Evolutionary conservation across 2,888 invertebrate genomes (phyloP).

Genomic region (Tenthredo livida): DNA sequence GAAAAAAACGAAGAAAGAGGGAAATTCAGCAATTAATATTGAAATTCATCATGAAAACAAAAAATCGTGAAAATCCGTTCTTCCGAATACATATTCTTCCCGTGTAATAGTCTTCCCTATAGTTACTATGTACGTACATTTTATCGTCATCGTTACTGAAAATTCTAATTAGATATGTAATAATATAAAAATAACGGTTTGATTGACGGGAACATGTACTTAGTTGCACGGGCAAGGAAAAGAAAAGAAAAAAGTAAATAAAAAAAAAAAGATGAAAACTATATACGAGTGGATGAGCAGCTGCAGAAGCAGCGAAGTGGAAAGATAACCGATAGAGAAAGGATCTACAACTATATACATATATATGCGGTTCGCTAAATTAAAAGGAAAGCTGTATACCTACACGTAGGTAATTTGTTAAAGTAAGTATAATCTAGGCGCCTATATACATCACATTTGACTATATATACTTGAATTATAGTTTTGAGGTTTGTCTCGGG

Average conservation of each 20-base stretch:
- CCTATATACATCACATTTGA: background rate
- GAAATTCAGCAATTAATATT: background rate
- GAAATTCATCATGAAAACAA: background rate
- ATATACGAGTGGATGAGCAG: slow-evolving; percentile 35
- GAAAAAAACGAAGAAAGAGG: background rate
- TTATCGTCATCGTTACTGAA: background rate
- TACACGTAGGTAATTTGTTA: background rate
- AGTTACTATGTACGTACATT: background rate
- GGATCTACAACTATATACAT: background rate
- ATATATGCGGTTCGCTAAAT: slow-evolving; percentile 24
- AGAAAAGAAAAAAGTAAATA: background rate
- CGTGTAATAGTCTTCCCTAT: background rate
- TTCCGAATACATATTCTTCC: no score
- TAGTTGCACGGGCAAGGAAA: background rate
- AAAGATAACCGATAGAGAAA: slow-evolving; percentile 49
- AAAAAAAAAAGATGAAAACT: background rate
- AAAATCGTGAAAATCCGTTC: background rate
- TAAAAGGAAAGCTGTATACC: slow-evolving; percentile 19
- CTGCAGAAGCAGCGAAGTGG: slow-evolving; percentile 4
- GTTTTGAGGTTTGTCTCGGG: background rate
- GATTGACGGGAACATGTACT: slow-evolving; percentile 19
- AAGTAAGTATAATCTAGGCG: background rate
- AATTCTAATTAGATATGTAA: background rate
- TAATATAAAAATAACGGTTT: slow-evolving; percentile 2
- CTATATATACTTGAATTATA: background rate